Conservation (phyloP, 2,113 vertebrate species). For the Phalacrocorax pelagicus region DNA sequence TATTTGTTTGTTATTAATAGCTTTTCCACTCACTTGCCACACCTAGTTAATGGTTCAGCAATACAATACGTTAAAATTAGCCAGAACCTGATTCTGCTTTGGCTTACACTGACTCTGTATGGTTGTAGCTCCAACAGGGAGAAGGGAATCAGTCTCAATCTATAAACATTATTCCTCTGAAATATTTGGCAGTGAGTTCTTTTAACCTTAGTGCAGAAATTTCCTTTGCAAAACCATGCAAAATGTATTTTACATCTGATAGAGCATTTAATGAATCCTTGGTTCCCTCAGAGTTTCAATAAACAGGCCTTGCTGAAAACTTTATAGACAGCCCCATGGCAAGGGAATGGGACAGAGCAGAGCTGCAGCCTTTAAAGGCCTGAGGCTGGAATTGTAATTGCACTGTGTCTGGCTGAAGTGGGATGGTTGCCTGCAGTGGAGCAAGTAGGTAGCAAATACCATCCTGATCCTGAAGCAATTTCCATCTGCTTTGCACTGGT, state of each 20-base stretch:
- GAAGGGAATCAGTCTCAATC: background rate
- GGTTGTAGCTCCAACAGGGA: background rate
- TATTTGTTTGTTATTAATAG: constrained; percentile 19
- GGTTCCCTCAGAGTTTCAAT: background rate
- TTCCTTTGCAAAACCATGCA: background rate
- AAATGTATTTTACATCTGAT: constrained; percentile 31
- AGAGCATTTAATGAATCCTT: background rate
- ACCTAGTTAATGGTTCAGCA: constrained; percentile 2
- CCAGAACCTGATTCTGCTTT: background rate
- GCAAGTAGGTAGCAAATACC: background rate
- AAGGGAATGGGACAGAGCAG: background rate
- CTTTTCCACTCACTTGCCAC: constrained; percentile 5
- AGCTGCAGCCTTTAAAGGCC: background rate
- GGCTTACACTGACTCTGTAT: background rate
- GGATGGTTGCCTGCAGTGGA: background rate
- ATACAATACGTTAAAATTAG: background rate
- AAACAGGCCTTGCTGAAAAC: background rate
- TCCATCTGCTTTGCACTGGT: background rate
- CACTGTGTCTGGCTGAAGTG: background rate
- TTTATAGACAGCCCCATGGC: background rate
- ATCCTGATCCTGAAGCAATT: background rate
- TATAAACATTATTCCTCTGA: background rate
- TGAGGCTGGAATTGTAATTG: background rate
- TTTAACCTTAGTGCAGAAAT: constrained; percentile 6
- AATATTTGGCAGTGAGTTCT: background rate